Percentiles rank a stretch among this genome's conserved stretches.
Conservation (phyloP, 2,113 vertebrate genomes). For the Alosa alosa region DNA sequence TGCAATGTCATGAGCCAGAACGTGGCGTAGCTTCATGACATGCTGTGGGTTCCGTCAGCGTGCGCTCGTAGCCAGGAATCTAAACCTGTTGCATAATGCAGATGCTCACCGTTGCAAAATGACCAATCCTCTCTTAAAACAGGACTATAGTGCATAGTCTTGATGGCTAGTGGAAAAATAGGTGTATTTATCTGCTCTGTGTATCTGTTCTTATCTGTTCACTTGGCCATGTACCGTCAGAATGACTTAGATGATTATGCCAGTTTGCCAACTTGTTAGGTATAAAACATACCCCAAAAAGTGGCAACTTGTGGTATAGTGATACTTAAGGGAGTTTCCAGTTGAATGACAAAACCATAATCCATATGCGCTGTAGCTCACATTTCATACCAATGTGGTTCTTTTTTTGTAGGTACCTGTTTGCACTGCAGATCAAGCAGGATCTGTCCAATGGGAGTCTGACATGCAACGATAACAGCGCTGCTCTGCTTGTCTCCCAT, state of each 20-base stretch:
- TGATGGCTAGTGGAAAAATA: background rate
- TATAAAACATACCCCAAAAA: too few relatives aligned
- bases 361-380: background rate
- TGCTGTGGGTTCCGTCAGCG: background rate
- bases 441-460: slow-evolving; percentile 74
- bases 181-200: background rate
- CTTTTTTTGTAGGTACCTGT: slow-evolving; percentile 73
- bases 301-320: too few relatives aligned
- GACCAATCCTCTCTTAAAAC: background rate
- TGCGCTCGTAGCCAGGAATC: background rate
- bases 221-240: background rate
- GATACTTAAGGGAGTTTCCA: too few relatives aligned
- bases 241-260: background rate
- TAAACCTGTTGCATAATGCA: background rate
- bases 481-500: slow-evolving; percentile 73
- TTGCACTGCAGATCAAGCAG: slow-evolving; percentile 80
- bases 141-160: too few relatives aligned
- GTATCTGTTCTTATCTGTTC: too few relatives aligned
- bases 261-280: too few relatives aligned
- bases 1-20: background rate
- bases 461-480: slow-evolving; percentile 78
- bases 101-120: background rate
- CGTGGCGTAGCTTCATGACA: background rate
- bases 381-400: background rate
- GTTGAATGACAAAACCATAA: too few relatives aligned